A percentile compares a stretch with the other conserved stretches of the same genome.
phyloP scores from a whole-genome alignment of 2,797 vertebrate genomes.

The Pangasius krempfi region DNA sequence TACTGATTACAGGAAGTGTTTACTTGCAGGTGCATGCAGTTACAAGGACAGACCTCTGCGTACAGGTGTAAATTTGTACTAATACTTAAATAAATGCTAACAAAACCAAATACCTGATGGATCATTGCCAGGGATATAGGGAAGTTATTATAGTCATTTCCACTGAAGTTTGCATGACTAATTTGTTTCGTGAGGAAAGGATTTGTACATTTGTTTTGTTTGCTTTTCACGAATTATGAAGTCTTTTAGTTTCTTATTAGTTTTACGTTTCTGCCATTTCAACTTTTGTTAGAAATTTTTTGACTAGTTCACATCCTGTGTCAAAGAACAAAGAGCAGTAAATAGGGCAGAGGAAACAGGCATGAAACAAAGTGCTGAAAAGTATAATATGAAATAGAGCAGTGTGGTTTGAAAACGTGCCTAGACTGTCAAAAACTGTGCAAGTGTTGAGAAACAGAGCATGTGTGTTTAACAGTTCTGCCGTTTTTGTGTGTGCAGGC shows the following conservation, averaged over 20 bases:
- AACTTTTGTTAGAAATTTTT: not conserved
- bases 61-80: not conserved
- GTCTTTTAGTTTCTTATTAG: not conserved
- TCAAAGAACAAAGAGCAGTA: conserved; percentile 36
- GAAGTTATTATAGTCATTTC: not conserved
- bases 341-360: conserved; percentile 51
- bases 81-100: not conserved
- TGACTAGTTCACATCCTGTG: conserved; percentile 34
- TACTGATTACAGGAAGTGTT: not conserved
- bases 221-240: not conserved
- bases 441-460: not conserved
- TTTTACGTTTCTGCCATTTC: not conserved
- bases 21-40: not conserved
- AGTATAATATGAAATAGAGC: conserved; percentile 28
- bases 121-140: not conserved
- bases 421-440: not conserved
- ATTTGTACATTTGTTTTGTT: not conserved
- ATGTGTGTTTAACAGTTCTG: not conserved
- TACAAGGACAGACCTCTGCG: not conserved
- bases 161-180: not conserved
- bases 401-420: conserved; percentile 57
- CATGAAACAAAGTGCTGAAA: conserved; percentile 31
- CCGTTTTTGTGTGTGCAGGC: conserved; percentile 78
- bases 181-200: not conserved
- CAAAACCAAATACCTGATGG: not conserved